phyloP scores from a whole-genome alignment of 2,797 vertebrate genomes.

The Natrix natrix region DNA sequence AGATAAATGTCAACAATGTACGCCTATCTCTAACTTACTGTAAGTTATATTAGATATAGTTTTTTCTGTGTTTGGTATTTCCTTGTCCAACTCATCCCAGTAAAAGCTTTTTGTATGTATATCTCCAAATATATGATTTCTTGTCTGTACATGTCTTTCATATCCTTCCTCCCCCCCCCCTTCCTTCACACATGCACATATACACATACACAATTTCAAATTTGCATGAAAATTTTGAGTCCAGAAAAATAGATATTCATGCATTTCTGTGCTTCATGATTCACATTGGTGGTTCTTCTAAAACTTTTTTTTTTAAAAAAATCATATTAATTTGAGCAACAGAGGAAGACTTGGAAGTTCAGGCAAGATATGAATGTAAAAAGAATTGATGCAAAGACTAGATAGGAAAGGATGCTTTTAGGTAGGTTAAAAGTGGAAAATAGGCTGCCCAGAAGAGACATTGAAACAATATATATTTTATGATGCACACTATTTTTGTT shows the following conservation, averaged over 20 bases:
- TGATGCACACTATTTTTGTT: slow-evolving; percentile 6
- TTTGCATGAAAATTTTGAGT: not conserved
- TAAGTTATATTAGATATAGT: not conserved
- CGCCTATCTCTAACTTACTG: not conserved
- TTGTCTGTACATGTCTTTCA: not conserved
- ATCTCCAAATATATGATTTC: not conserved
- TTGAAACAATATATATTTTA: not conserved
- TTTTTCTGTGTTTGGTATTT: not conserved
- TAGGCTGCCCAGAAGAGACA: not conserved
- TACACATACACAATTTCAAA: not conserved
- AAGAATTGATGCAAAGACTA: not conserved
- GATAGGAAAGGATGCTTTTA: not conserved
- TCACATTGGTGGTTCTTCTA: not conserved
- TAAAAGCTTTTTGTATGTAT: not conserved
- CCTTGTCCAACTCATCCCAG: not conserved
- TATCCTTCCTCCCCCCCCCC: not conserved
- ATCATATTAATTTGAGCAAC: not conserved
- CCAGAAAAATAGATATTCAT: not conserved
- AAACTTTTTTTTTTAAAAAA: not conserved
- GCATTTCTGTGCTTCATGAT: not conserved
- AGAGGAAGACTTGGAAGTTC: not conserved
- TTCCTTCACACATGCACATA: not conserved
- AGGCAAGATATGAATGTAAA: not conserved
- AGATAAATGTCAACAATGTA: not conserved
- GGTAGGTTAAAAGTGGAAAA: not conserved